A percentile compares a stretch with the other conserved stretches of the same genome.
These are phyloP conservation scores for Germaria angustata DNA, from an alignment of 2,888 invertebrate genomes.

Conservation along the genomic window DNA sequence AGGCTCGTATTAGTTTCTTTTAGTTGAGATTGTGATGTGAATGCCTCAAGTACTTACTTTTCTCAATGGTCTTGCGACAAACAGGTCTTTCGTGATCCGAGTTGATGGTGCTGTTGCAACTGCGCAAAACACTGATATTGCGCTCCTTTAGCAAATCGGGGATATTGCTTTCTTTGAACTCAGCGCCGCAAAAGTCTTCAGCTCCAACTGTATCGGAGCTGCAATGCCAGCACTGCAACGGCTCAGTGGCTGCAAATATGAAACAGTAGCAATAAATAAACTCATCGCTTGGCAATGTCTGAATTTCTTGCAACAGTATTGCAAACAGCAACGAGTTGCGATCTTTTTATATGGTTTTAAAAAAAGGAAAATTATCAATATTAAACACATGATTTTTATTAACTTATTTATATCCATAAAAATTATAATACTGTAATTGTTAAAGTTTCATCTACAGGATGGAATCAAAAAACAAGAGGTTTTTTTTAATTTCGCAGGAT, in stretches of 20 bases:
- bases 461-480: no score
- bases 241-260: constrained; percentile 57
- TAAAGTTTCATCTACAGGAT: no score
- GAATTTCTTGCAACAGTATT: background rate
- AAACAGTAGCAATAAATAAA: background rate
- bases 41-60: constrained; percentile 70
- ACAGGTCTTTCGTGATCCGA: constrained; percentile 77
- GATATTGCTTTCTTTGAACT: constrained; percentile 75
- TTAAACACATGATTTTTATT: no score
- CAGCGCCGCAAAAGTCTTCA: constrained; percentile 76
- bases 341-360: no score
- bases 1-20: background rate
- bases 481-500: no score
- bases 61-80: constrained; percentile 78
- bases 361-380: no score
- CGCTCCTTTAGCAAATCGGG: constrained; percentile 73
- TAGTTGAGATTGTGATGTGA: background rate
- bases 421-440: no score
- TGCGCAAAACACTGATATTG: constrained; percentile 74
- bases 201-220: constrained; percentile 77
- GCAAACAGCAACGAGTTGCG: no score
- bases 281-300: background rate
- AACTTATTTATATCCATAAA: no score
- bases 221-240: constrained; percentile 77
- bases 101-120: constrained; percentile 75